These are phyloP conservation scores for Tangara arthus DNA, from an alignment of 2,797 vertebrate species.

Conservation along the genomic window DNA sequence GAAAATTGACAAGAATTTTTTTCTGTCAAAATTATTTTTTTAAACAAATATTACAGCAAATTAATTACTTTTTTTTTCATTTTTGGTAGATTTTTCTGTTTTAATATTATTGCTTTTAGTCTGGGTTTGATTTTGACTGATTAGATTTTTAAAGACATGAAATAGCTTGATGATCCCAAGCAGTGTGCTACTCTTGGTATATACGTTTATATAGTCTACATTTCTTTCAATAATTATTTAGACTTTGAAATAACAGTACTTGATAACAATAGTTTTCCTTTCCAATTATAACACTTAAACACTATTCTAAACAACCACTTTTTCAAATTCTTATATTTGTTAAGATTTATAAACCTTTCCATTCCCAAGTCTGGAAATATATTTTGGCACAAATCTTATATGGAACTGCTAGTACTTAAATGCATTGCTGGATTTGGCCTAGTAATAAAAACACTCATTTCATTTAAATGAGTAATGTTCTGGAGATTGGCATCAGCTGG, in stretches of 20 bases:
- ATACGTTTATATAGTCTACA: background rate
- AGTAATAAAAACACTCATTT: background rate
- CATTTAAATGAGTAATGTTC: background rate
- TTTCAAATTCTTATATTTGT: background rate
- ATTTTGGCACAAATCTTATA: background rate
- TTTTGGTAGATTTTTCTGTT: background rate
- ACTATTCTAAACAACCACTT: background rate
- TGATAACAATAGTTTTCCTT: background rate
- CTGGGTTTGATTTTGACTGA: background rate
- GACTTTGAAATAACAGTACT: background rate
- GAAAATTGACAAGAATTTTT: background rate
- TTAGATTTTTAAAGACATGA: background rate
- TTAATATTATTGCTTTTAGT: background rate
- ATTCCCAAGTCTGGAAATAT: background rate
- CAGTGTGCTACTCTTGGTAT: background rate
- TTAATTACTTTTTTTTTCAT: too few relatives aligned
- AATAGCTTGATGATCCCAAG: background rate
- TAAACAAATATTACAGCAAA: background rate
- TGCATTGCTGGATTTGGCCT: background rate
- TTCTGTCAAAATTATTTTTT: background rate
- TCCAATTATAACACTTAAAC: background rate
- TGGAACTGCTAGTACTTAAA: background rate
- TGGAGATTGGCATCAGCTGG: background rate
- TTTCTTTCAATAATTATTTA: background rate
- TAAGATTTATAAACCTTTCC: background rate